Percentiles rank a stretch among this genome's conserved stretches.
Evolutionary conservation across 2,113 vertebrate genomes (phyloP).

Genomic region (Hypomesus transpacificus): DNA sequence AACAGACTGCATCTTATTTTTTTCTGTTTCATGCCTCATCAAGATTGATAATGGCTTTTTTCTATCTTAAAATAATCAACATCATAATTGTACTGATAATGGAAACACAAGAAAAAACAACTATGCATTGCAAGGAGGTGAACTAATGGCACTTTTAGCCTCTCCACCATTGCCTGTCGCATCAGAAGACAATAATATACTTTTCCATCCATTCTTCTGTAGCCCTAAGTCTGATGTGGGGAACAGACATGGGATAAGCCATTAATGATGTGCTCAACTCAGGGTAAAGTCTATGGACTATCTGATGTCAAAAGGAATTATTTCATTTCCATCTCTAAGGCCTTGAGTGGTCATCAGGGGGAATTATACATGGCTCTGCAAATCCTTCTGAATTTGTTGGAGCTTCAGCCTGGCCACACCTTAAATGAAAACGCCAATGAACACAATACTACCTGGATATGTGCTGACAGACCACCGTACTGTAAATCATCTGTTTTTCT

Average conservation of each 20-base stretch:
- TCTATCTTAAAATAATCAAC: background rate
- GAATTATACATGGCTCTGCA: constrained; percentile 47
- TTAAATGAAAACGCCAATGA: constrained; percentile 22
- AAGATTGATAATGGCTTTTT: constrained; percentile 21
- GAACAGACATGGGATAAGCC: constrained; percentile 9
- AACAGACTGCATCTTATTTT: constrained; percentile 17
- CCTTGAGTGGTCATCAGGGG: constrained; percentile 63
- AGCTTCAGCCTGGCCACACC: constrained; percentile 41
- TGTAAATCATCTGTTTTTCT: no score
- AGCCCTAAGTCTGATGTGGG: background rate
- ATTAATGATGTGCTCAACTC: constrained; percentile 42
- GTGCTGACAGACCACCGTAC: no score
- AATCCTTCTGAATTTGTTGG: constrained; percentile 52
- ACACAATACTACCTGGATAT: no score
- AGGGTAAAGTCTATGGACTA: constrained; percentile 45
- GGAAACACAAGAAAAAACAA: constrained; percentile 1
- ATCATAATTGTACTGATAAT: background rate
- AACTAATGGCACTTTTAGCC: background rate
- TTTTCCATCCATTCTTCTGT: background rate
- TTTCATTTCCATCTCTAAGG: constrained; percentile 60
- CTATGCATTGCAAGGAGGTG: constrained; percentile 3
- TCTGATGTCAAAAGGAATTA: constrained; percentile 62
- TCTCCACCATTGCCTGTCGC: background rate
- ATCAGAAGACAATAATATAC: background rate
- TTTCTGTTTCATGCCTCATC: constrained; percentile 15